Evolutionary conservation across 2,888 invertebrate genomes (phyloP).

Genomic region (Eupithecia tripunctaria): DNA sequence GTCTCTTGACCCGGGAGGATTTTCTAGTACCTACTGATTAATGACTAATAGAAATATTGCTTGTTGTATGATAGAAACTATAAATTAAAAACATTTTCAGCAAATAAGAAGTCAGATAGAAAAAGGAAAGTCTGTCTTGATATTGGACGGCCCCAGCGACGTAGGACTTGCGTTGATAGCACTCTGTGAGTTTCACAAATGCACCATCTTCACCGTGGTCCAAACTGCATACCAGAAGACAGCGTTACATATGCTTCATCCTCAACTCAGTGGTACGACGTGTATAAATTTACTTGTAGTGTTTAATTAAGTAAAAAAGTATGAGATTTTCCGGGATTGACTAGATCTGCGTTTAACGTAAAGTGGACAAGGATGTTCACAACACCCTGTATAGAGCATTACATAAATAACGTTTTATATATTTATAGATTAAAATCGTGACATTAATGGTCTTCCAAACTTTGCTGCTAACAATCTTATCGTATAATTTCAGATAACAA

Average conservation of each 20-base stretch:
- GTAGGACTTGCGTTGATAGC: conserved; percentile 66
- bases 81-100: conserved; percentile 43
- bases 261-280: conserved; percentile 53
- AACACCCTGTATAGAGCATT: not conserved
- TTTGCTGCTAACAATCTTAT: not conserved
- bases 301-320: too few species aligned
- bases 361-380: not conserved
- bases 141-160: conserved; percentile 52
- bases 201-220: conserved; percentile 58
- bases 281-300: not conserved
- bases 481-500: conserved; percentile 32
- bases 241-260: conserved; percentile 55
- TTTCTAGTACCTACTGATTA: too few species aligned
- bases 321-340: not conserved
- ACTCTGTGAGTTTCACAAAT: conserved; percentile 54
- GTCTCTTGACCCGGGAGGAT: not conserved
- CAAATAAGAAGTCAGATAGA: conserved; percentile 42
- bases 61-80: too few species aligned
- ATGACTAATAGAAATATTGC: not conserved
- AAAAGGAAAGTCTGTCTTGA: conserved; percentile 46
- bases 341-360: not conserved
- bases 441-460: not conserved
- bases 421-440: not conserved
- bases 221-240: conserved; percentile 55
- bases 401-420: not conserved